Evolutionary conservation across 1,140 invertebrate species (phyloP), one percentile per base, ranked within the genome.

Genomic region (Orchestia grillus): DNA sequence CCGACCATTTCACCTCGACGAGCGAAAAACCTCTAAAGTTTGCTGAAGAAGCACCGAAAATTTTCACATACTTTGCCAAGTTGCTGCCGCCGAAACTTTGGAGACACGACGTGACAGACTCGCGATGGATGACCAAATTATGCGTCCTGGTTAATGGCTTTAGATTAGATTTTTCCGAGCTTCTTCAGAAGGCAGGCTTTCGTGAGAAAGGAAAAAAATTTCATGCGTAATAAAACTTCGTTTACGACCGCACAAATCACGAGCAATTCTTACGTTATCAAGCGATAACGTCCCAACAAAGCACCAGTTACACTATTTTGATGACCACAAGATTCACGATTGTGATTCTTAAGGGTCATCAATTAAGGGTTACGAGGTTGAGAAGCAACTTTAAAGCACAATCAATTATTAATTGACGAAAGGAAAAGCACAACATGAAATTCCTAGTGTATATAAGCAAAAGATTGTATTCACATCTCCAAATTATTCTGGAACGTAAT

Each of bases 121-220:
- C 41, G 88, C 88, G 88, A 90, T 90, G 88, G 88, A 90, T 90
- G 88, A 90, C 88, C 88, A 44, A 90, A 90, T 90, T 90, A 90
- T 90, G 88, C 88, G 36, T 90, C 88, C n/a, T 90, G 41, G 88
- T 90, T 90, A 90, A 90, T 90, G 88, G 88, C 88, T 90, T 44
- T 44, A 90, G 88, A 90, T 90, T 90, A 44, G 88, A 90, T 90
- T 90, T 90, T 90, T 90, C 41, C 11, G 88, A 41, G 88, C 23
- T 42, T 41, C 36, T 87, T 42, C n/a, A 42, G 88, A 90, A 42
- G 28, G 88, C 88, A 16, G n/a, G 41, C 42, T 42, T 90, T 90
- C 43, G 16, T 41, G 41, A 36, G 43, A 44, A 41, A 42, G 36
- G n/a, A 41, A 36, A 28, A 44, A 42, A 90, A n/a, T 87, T 90